A percentile compares a stretch with the other conserved stretches of the same genome.
These are phyloP conservation scores for Lemur catta DNA, from an alignment of 2,797 vertebrate species.

Conservation along the genomic window DNA sequence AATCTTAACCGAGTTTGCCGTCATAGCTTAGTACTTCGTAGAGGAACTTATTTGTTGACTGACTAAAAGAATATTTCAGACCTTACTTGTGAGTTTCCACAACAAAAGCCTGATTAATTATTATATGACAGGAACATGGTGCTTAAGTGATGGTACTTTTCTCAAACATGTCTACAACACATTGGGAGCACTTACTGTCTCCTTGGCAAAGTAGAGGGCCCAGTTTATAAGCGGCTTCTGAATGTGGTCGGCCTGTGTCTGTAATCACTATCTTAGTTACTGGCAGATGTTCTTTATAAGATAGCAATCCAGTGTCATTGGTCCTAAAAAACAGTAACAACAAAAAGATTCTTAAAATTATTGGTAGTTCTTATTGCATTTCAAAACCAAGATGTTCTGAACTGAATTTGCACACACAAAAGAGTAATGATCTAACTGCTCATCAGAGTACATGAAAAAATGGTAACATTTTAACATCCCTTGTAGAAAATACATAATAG, in stretches of 20 bases:
- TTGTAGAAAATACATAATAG: not conserved
- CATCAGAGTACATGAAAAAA: not conserved
- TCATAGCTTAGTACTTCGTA: not conserved
- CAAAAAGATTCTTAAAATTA: constrained; percentile 46
- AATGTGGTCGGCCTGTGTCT: constrained; percentile 88
- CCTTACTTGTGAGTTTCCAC: not conserved
- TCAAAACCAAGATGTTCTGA: constrained; percentile 39
- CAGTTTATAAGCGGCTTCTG: constrained; percentile 91
- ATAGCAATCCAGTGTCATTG: constrained; percentile 91
- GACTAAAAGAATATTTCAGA: not conserved
- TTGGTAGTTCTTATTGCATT: not conserved
- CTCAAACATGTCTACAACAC: not conserved
- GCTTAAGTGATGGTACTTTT: not conserved
- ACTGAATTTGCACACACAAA: not conserved
- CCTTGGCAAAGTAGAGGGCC: constrained; percentile 93
- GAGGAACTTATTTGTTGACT: not conserved
- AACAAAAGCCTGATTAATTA: not conserved
- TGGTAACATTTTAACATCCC: not conserved
- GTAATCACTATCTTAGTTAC: constrained; percentile 91
- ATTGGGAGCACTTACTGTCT: constrained; percentile 90
- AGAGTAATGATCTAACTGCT: not conserved
- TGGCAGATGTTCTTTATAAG: constrained; percentile 93
- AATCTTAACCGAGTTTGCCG: not conserved
- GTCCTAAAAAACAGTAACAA: constrained; percentile 84
- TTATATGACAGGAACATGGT: not conserved